Percentiles rank a stretch among this genome's conserved stretches.
Evolutionary conservation across 1,140 invertebrate species (phyloP).

Genomic region (Dryas iulia): DNA sequence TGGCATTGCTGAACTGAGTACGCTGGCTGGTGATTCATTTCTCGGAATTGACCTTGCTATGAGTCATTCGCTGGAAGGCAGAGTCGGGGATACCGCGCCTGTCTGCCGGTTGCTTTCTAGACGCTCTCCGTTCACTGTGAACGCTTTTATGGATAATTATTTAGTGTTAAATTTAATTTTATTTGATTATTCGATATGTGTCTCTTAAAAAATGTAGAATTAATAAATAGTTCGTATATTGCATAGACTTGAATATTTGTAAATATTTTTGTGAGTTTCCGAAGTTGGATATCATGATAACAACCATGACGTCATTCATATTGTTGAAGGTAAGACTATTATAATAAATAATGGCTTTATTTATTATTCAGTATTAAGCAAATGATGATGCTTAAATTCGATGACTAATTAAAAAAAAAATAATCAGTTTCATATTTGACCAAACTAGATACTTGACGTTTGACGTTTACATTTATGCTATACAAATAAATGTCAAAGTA

Average conservation of each 20-base stretch:
- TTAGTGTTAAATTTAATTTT: conserved; percentile 40
- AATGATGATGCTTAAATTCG: conserved; percentile 24
- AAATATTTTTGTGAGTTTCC: conserved; percentile 65
- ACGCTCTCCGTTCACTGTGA: conserved; percentile 64
- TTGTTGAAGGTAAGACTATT: conserved; percentile 70
- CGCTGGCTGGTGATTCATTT: conserved; percentile 79
- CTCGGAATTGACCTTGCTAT: conserved; percentile 81
- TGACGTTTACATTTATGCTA: conserved; percentile 45
- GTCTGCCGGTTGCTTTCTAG: conserved; percentile 73
- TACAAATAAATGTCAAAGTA: conserved; percentile 24
- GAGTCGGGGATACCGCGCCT: conserved; percentile 80
- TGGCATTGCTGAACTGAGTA: conserved; percentile 73
- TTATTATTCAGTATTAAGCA: conserved; percentile 16
- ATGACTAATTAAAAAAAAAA: conserved; percentile 42
- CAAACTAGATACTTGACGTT: conserved; percentile 44
- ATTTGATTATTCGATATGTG: conserved; percentile 51
- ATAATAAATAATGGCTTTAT: background rate
- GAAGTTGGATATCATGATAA: conserved; percentile 78
- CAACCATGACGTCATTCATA: conserved; percentile 80
- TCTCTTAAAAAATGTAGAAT: conserved; percentile 47
- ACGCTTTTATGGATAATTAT: conserved; percentile 39
- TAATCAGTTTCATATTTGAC: conserved; percentile 69
- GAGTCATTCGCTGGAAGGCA: conserved; percentile 79
- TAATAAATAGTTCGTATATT: conserved; percentile 42
- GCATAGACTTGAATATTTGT: conserved; percentile 41